phyloP scores from a whole-genome alignment of 2,113 vertebrate genomes.

The Gymnogyps californianus region DNA sequence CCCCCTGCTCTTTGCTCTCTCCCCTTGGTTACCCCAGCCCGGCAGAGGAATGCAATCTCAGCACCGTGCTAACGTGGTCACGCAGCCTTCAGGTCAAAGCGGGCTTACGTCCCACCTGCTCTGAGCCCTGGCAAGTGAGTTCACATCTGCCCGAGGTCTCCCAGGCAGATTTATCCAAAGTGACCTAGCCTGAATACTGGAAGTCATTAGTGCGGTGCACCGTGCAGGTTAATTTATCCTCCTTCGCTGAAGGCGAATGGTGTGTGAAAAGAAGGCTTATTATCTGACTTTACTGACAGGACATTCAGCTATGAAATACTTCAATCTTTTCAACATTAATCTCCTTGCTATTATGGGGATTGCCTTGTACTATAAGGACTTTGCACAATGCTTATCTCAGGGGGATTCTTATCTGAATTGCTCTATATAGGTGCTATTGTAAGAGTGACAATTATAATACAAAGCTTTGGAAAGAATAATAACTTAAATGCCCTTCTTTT shows the following conservation, averaged over 20 bases:
- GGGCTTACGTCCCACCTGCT: neutral
- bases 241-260: neutral
- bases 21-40: neutral
- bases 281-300: neutral
- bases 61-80: fast-evolving
- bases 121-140: neutral
- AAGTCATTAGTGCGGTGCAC: neutral
- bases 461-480: neutral
- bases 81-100: neutral
- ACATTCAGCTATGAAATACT: neutral
- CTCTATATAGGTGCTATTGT: neutral
- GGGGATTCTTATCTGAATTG: neutral
- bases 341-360: neutral
- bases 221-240: neutral
- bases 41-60: neutral
- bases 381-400: neutral
- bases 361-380: neutral
- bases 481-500: neutral
- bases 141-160: fast-evolving
- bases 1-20: neutral
- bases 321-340: neutral
- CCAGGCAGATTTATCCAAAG: neutral
- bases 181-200: neutral
- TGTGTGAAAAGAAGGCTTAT: conserved; percentile 21
- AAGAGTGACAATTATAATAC: neutral